A percentile compares a stretch with the other conserved stretches of the same genome.
These are phyloP conservation scores for Cantharis lateralis DNA, from an alignment of 2,888 invertebrate species.

Conservation along the genomic window DNA sequence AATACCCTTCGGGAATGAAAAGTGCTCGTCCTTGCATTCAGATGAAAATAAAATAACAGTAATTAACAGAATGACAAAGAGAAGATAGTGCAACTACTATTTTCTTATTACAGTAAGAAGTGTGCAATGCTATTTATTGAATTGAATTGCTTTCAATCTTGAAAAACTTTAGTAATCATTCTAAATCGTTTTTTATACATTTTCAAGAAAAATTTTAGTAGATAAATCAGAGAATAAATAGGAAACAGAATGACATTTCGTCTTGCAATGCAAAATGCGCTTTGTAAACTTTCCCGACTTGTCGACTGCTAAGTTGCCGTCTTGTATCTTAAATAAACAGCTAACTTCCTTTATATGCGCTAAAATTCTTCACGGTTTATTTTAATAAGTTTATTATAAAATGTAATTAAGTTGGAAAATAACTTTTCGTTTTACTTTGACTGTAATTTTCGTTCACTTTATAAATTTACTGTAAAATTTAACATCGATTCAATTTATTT, in stretches of 20 bases:
- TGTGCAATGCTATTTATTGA: not conserved
- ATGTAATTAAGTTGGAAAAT: slow-evolving; percentile 17
- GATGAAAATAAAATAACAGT: too few relatives aligned
- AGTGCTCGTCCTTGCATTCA: too few relatives aligned
- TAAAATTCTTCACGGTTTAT: slow-evolving; percentile 24
- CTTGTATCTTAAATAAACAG: slow-evolving; percentile 25
- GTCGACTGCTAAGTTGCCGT: slow-evolving; percentile 9
- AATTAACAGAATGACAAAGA: too few relatives aligned
- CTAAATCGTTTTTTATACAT: slow-evolving; percentile 8
- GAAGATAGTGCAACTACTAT: too few relatives aligned
- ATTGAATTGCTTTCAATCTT: not conserved
- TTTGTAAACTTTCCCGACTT: slow-evolving; percentile 16
- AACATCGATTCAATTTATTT: not conserved
- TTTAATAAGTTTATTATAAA: slow-evolving; percentile 21
- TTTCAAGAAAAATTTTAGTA: not conserved
- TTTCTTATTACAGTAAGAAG: too few relatives aligned
- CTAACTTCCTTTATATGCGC: slow-evolving; percentile 20
- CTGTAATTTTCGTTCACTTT: not conserved
- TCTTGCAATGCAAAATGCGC: slow-evolving; percentile 23
- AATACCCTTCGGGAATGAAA: too few relatives aligned
- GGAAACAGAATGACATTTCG: slow-evolving; percentile 14
- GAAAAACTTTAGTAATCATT: not conserved
- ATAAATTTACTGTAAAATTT: not conserved
- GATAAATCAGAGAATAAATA: slow-evolving; percentile 14
- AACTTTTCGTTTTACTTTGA: slow-evolving; percentile 18